A percentile compares a stretch with the other conserved stretches of the same genome.
Conservation (phyloP, 2,797 vertebrate genomes). For the Apogon hyalosoma region DNA sequence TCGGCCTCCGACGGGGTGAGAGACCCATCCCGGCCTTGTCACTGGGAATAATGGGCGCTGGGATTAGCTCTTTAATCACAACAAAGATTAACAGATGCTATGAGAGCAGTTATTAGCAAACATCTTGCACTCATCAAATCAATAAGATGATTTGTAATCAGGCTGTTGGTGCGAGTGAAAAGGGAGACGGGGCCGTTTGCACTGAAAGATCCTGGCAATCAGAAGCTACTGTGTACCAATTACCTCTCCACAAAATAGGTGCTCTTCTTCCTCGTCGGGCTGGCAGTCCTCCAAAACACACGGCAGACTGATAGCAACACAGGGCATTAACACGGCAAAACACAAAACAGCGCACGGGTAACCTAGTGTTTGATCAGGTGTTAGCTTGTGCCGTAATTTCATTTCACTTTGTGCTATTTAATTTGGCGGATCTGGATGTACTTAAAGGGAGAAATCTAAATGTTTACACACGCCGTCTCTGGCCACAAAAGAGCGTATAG, state of each 20-base stretch:
- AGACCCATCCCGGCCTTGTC: slow-evolving; percentile 88
- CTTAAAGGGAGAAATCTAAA: slow-evolving; percentile 67
- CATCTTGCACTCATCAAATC: slow-evolving; percentile 94
- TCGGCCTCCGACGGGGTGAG: too few relatives aligned
- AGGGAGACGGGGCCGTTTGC: slow-evolving; percentile 72
- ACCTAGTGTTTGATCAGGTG: slow-evolving; percentile 77
- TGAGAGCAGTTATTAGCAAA: slow-evolving; percentile 90
- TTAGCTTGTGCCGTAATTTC: slow-evolving; percentile 65
- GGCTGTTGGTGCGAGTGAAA: slow-evolving; percentile 76
- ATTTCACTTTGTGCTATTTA: slow-evolving; percentile 75
- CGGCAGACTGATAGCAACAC: slow-evolving; percentile 75
- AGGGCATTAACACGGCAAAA: slow-evolving; percentile 72
- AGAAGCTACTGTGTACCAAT: slow-evolving; percentile 86
- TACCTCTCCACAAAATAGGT: slow-evolving; percentile 85
- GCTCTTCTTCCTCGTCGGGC: slow-evolving; percentile 76
- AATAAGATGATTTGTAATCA: slow-evolving; percentile 92
- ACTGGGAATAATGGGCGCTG: slow-evolving; percentile 91
- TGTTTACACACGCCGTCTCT: slow-evolving; percentile 75
- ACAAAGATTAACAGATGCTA: slow-evolving; percentile 94
- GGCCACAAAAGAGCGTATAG: slow-evolving; percentile 62
- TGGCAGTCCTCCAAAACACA: slow-evolving; percentile 82
- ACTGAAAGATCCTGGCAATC: slow-evolving; percentile 86
- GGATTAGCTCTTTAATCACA: slow-evolving; percentile 97
- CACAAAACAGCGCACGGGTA: slow-evolving; percentile 71
- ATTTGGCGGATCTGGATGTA: slow-evolving; percentile 61